phyloP scores from a whole-genome alignment of 2,797 vertebrate genomes.

The Micropoecilia bifurca region DNA sequence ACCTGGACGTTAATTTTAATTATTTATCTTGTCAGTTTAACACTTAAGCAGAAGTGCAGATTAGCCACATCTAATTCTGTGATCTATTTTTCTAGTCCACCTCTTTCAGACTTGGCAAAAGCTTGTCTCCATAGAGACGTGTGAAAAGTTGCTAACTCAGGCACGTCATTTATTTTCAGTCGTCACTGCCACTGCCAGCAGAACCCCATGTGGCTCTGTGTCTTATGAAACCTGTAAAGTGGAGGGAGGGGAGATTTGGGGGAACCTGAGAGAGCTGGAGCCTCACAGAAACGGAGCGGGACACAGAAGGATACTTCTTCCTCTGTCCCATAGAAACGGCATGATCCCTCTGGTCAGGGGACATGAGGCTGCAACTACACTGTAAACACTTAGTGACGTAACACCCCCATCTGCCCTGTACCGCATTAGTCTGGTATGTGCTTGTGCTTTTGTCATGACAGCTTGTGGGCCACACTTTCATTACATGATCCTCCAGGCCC shows the following conservation, averaged over 20 bases:
- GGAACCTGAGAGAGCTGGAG: constrained; percentile 24
- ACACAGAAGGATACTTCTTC: constrained; percentile 7
- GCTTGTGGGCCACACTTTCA: constrained; percentile 48
- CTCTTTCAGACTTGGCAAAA: constrained; percentile 31
- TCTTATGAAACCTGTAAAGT: constrained; percentile 23
- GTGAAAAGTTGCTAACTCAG: constrained; percentile 34
- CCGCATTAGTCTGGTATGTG: constrained; percentile 59
- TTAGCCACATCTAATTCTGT: constrained; percentile 3
- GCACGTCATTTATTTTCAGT: constrained; percentile 43
- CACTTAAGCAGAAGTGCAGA: background rate
- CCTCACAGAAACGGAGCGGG: background rate
- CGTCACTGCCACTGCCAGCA: constrained; percentile 22
- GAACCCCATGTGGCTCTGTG: constrained; percentile 2
- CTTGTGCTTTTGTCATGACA: constrained; percentile 31
- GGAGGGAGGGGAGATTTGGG: constrained; percentile 19
- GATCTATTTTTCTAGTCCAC: constrained; percentile 19
- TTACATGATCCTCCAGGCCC: constrained; percentile 15
- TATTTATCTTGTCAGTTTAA: background rate
- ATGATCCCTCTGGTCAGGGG: constrained; percentile 30
- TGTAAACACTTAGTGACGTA: constrained; percentile 29
- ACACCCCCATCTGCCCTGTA: background rate
- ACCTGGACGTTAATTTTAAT: background rate
- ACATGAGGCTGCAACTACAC: constrained; percentile 13
- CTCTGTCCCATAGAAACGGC: constrained; percentile 47
- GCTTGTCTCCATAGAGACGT: constrained; percentile 41